Base-by-base conservation (phyloP, 2,113 vertebrate genomes). In the Syngnathoides biaculeatus region DNA sequence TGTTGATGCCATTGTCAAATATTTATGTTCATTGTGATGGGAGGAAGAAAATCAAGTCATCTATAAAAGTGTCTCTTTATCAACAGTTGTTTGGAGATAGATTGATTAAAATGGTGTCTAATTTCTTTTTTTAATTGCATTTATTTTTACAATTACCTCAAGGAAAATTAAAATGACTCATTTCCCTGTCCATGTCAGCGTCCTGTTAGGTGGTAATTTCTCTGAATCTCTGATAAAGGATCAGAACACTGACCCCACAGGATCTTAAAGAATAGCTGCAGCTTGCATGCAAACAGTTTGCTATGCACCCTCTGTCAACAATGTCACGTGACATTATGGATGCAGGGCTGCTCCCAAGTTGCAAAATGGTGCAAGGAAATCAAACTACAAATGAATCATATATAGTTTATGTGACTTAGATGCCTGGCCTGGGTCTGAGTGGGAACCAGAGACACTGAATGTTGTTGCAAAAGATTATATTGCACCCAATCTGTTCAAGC, bases 261-360 rank as follows among this genome's bases (percentile, higher is more conserved):
- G 71, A 77, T 84, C 67, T 64, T 26, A 81, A 62, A 72, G 57
- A 85, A 77, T 72, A 76, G 73, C 70, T 56, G 73, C 73, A 72
- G 72, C 80, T 71, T 74, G 71, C 73, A 78, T 72, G 65, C 84
- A 86, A 80, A 86, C 81, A 86, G 80, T 79, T 82, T 85, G 53
- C 81, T 67, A 72, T 4, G 53, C 60, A 50, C 68, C 45, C 38
- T 15, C 35, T 66, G 74, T 35, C 2, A 47, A 68, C 77, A 72
- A 77, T 65, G 64, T 60, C 40, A 30, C 20, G 26, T 70, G 80
- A 69, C 84, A 71, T 74, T 86, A 81, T 74, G 78, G 74, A 85
- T 86, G 85, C 76, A 85, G 77, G 58, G 69, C 67, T 84, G 74
- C 73, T 84, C 85, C 81, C 75, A 87, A 88, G 86, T 87, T 87